Base-by-base conservation (phyloP, 35 echinoderm and acorn worm genomes). In the Lytechinus pictus region DNA sequence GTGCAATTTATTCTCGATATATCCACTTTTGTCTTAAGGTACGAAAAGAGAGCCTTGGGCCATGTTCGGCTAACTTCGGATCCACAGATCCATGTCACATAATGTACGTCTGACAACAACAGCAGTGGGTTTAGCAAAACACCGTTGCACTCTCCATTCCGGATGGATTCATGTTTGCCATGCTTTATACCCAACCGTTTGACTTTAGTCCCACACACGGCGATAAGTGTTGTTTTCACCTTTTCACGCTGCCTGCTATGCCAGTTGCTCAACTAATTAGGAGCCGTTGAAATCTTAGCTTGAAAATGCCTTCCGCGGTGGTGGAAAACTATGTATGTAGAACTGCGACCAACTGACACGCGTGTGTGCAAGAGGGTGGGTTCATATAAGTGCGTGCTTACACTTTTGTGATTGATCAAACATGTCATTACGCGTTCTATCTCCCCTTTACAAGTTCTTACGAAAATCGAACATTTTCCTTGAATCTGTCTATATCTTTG, bases 221-320 rank as follows among this genome's bases (percentile, higher is more conserved):
- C 66, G 66, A 79, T 79, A 79, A 79, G 66, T 79, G 66, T 24
- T 79, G 66, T 79, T 79, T 79, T 79, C 66, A 79, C 66, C 66
- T 79, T 79, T 79, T 79, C 19, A n/a, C n/a, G 66, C 66, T n/a
- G 66, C 66, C 66, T 79, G 66, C 66, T 79, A 79, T 79, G n/a
- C 66, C 66, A 79, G 66, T 79, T 79, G 66, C 8, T 79, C 66
- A 6, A 16, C 66, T 79, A 79, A 79, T 79, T 79, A 79, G 19
- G n/a, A 79, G 66, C 66, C 66, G 66, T 79, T 79, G 66, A 79
- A 79, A 79, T 79, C 66, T 79, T 79, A 24, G 21, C 66, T 79
- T 27, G 66, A 79, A 79, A 79, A 79, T 79, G 66, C 12, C 19
- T 79, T 79, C 66, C 66, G 19, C 66, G 19, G 13, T 79, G 66